These are phyloP conservation scores for Branchipolynoe longqiensis DNA, from an alignment of 2,888 invertebrate species.

Conservation along the genomic window DNA sequence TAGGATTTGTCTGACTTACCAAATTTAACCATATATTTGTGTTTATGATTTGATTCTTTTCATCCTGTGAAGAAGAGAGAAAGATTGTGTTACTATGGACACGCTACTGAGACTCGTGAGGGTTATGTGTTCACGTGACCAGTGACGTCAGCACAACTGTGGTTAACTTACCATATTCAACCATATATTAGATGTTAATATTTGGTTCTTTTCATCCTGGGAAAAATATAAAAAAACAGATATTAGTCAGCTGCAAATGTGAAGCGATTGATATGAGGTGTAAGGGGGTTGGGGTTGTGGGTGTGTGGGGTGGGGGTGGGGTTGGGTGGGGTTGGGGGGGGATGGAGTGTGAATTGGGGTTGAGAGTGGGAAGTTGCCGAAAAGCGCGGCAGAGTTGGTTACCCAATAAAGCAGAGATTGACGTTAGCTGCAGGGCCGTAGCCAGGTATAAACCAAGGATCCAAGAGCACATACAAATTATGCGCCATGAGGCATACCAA, in stretches of 20 bases:
- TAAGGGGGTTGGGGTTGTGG: too few relatives aligned
- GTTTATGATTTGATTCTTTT: slow-evolving; percentile 99
- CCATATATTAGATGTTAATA: slow-evolving; percentile 67
- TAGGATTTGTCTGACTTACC: slow-evolving; percentile 87
- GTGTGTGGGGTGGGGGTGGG: too few relatives aligned
- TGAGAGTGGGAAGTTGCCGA: too few relatives aligned
- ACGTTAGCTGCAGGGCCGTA: too few relatives aligned
- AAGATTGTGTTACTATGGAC: slow-evolving; percentile 57
- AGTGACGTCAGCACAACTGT: slow-evolving; percentile 15
- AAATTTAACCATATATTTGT: slow-evolving; percentile 99
- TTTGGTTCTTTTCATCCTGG: slow-evolving; percentile 69
- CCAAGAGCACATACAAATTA: too few relatives aligned
- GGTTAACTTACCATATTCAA: slow-evolving; percentile 67
- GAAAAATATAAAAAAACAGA: slow-evolving; percentile 60
- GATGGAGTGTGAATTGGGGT: too few relatives aligned
- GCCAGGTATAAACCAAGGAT: too few relatives aligned
- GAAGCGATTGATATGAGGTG: not conserved
- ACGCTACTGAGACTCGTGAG: slow-evolving; percentile 55
- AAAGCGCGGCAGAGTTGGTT: too few relatives aligned
- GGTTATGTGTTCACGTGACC: slow-evolving; percentile 39
- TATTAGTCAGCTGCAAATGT: slow-evolving; percentile 55
- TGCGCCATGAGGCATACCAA: too few relatives aligned
- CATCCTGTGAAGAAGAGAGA: slow-evolving; percentile 87
- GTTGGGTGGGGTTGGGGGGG: too few relatives aligned
- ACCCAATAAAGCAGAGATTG: too few relatives aligned